Percentiles rank a stretch among this genome's conserved stretches.
Conservation (phyloP, 2,113 vertebrate genomes). For the Cricetomys ansorgei region DNA sequence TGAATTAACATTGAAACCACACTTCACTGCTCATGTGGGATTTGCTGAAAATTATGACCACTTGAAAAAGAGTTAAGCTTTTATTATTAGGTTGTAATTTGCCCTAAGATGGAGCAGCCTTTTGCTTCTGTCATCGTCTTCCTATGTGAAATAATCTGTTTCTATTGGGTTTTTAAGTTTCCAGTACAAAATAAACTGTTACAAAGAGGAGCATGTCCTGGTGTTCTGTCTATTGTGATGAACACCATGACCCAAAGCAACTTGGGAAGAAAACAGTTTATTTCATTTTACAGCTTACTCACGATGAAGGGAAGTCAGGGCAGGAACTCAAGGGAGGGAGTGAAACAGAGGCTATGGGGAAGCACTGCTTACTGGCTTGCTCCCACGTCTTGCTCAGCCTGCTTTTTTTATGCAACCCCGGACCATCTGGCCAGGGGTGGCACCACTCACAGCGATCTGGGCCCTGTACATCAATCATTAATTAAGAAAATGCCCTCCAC, state of each 20-base stretch:
- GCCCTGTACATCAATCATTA: background rate
- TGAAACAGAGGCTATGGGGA: background rate
- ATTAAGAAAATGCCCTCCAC: background rate
- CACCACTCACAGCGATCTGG: too few species aligned
- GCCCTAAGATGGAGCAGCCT: background rate
- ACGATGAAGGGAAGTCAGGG: background rate
- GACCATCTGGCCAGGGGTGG: too few species aligned
- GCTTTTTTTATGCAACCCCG: background rate
- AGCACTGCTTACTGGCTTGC: background rate
- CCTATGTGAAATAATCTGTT: background rate
- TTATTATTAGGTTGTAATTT: slow-evolving; percentile 13
- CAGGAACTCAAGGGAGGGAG: background rate
- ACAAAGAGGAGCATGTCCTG: background rate
- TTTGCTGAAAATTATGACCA: slow-evolving; percentile 49
- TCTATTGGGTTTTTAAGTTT: background rate
- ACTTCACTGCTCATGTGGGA: background rate
- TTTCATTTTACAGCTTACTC: background rate
- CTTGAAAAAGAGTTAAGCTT: slow-evolving; percentile 41
- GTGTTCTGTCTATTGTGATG: too few species aligned
- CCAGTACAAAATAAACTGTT: background rate
- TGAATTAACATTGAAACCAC: slow-evolving; percentile 63
- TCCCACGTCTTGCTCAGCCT: background rate
- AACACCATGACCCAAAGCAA: background rate
- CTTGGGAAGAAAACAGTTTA: background rate
- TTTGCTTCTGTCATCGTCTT: background rate